These are phyloP conservation scores for Lycophotia porphyrea DNA, from an alignment of 2,888 invertebrate species.

Conservation along the genomic window DNA sequence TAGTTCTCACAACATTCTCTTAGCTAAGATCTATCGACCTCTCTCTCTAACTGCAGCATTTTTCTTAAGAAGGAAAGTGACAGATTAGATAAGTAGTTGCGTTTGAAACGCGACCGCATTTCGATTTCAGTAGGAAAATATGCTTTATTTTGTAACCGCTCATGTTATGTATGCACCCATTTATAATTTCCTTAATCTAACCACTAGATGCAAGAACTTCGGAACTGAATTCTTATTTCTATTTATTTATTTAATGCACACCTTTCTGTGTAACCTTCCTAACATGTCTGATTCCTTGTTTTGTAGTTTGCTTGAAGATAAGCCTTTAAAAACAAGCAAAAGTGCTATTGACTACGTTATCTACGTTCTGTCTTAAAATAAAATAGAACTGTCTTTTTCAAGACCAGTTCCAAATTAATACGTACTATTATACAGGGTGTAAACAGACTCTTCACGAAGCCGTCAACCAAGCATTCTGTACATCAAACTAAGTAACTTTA, in stretches of 20 bases:
- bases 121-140: slow-evolving; percentile 70
- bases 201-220: not conserved
- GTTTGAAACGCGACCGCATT: slow-evolving; percentile 67
- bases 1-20: slow-evolving; percentile 76
- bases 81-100: slow-evolving; percentile 47
- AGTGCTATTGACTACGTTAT: too few relatives aligned
- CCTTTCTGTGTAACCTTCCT: too few relatives aligned
- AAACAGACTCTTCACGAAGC: too few relatives aligned
- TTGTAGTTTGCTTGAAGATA: not conserved
- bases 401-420: not conserved
- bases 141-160: slow-evolving; percentile 51
- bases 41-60: slow-evolving; percentile 68
- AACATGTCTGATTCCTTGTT: not conserved
- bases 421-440: too few relatives aligned
- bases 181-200: slow-evolving; percentile 26
- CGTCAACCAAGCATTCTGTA: too few relatives aligned
- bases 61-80: slow-evolving; percentile 71
- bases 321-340: not conserved
- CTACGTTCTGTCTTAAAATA: not conserved
- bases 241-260: too few relatives aligned
- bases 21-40: slow-evolving; percentile 66
- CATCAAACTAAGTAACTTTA: too few relatives aligned
- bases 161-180: slow-evolving; percentile 30
- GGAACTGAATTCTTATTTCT: not conserved
- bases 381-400: not conserved